These are phyloP conservation scores for Zootermopsis nevadensis DNA, from an alignment of 2,888 invertebrate species.

Conservation along the genomic window DNA sequence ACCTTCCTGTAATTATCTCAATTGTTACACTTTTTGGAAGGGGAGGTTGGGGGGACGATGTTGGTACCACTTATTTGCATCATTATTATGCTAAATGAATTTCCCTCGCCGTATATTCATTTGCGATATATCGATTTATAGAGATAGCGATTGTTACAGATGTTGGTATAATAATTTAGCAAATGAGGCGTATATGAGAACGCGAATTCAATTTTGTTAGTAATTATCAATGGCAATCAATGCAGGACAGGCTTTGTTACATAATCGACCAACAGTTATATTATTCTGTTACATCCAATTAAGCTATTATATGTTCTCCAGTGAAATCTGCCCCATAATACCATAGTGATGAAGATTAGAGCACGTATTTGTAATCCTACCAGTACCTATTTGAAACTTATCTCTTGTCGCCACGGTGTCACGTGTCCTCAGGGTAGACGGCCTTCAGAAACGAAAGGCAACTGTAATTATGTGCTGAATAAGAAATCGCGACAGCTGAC, in stretches of 20 bases:
- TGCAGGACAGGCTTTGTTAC: neutral
- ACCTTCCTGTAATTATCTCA: too few relatives aligned
- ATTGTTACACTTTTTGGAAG: too few relatives aligned
- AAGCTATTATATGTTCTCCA: neutral
- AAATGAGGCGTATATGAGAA: neutral
- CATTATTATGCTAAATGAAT: neutral
- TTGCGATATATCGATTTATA: neutral
- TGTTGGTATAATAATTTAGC: neutral
- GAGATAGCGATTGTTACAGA: neutral
- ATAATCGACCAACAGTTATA: neutral
- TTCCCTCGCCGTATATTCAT: neutral
- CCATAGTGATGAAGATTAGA: neutral
- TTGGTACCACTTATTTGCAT: too few relatives aligned
- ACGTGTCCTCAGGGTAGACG: too few relatives aligned
- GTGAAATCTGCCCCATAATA: neutral
- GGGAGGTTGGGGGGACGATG: too few relatives aligned
- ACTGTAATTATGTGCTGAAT: too few relatives aligned
- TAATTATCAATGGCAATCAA: slow-evolving; percentile 25
- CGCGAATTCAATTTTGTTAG: slow-evolving; percentile 26
- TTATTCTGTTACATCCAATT: slow-evolving; percentile 20
- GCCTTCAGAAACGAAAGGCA: too few relatives aligned
- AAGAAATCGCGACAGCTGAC: too few relatives aligned
- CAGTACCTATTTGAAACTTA: too few relatives aligned
- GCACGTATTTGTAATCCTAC: too few relatives aligned
- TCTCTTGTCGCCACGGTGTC: too few relatives aligned